phyloP scores from a whole-genome alignment of 2,797 vertebrate genomes.

The Urocyon cinereoargenteus region DNA sequence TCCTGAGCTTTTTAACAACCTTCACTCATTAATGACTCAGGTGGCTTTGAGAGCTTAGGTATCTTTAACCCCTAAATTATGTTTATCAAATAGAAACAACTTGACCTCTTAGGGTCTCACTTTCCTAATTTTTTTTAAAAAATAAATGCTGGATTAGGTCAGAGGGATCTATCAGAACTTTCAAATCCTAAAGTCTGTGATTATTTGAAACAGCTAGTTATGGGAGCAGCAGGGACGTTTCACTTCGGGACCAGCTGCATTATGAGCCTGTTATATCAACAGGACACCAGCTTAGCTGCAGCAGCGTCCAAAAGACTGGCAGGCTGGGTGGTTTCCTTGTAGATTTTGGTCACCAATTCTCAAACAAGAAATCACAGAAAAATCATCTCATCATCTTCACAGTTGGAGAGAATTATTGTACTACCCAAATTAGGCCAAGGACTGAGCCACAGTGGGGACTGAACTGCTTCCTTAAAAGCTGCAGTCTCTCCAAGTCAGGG shows the following conservation, averaged over 20 bases:
- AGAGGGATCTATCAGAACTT: background rate
- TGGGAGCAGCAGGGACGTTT: background rate
- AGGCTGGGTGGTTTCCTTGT: slow-evolving; percentile 62
- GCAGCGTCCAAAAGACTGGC: slow-evolving; percentile 57
- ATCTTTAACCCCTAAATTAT: slow-evolving; percentile 15
- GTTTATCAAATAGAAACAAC: slow-evolving; percentile 8
- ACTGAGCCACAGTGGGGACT: slow-evolving; percentile 74
- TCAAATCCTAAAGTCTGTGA: slow-evolving; percentile 19
- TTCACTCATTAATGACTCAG: background rate
- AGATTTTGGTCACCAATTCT: slow-evolving; percentile 72
- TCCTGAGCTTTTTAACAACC: slow-evolving; percentile 42
- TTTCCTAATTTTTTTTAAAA: background rate
- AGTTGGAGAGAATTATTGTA: slow-evolving; percentile 76
- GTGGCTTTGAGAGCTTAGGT: background rate
- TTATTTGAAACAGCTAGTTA: slow-evolving; percentile 20
- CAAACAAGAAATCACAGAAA: slow-evolving; percentile 75
- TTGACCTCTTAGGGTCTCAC: background rate
- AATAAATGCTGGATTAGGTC: background rate
- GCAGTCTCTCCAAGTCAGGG: slow-evolving; percentile 76
- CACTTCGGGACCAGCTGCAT: background rate
- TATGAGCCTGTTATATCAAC: slow-evolving; percentile 35
- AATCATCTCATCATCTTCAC: slow-evolving; percentile 76
- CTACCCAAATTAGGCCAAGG: slow-evolving; percentile 81
- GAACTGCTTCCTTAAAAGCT: slow-evolving; percentile 74
- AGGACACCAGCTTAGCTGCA: slow-evolving; percentile 26